Evolutionary conservation across 2,113 vertebrate species (phyloP), one percentile per base, ranked within the genome.

Genomic region (Saguinus imperator): DNA sequence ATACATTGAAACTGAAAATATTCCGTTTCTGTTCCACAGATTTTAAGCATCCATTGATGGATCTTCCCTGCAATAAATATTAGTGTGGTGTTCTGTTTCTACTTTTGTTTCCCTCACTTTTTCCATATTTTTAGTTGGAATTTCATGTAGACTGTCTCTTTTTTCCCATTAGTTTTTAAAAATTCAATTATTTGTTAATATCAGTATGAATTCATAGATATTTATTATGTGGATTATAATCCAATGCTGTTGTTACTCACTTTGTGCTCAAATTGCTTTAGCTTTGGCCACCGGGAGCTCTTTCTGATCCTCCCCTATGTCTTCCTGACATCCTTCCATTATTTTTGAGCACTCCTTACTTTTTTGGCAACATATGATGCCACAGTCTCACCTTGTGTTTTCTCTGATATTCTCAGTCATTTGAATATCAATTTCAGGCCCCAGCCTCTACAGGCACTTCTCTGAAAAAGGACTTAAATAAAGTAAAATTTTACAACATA

Each of bases 71-170:
- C 16, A 76, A 64, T 57, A 70, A 76, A 83, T 77, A 70, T 77
- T 83, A 76, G 27, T 21, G 27, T 43, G 50, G 18, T 23, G 0
- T 43, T 80, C 21, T 77, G 20, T 83, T 29, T 94, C 75, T 37
- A 45, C 55, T 82, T 81, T 96, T 40, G 37, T 70, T 81, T 87
- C n/a, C 35, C 83, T 88, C 70, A 82, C 43, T 94, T 91, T 48
- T 58, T 81, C 37, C 25, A 68, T 23, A 68, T 89, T 48, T 76
- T 52, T 86, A 23, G 66, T 25, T 88, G 20, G 40, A 73, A 50
- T 81, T 94, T 91, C 79, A 35, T 89, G 43, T n/a, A 77, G 14
- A n/a, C 17, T 23, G 21, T 84, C 43, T 87, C 45, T 96, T 73
- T 75, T 48, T 13, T 27, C 17, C 2, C 2, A 66, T 45, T 40